phyloP scores from a whole-genome alignment of 2,113 vertebrate genomes.

The Panurus biarmicus region DNA sequence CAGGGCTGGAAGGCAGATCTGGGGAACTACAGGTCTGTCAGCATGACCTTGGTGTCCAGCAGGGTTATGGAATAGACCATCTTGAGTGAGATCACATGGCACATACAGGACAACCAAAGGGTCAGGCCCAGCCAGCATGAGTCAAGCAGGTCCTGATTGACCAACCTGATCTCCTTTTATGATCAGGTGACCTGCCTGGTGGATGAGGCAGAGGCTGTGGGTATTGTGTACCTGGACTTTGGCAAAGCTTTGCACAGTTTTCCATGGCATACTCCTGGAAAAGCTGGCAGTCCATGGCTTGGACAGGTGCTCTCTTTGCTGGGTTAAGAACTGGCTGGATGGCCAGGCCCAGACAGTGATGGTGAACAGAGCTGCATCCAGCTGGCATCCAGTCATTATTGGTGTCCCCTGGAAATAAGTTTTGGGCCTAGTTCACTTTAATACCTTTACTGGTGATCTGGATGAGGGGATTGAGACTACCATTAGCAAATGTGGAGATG shows the following conservation, averaged over 20 bases:
- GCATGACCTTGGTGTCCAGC: no score
- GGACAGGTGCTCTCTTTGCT: accelerated
- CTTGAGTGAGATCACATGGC: neutral
- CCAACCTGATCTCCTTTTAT: neutral
- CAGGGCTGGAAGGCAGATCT: neutral
- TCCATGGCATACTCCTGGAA: neutral
- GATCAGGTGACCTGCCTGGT: neutral
- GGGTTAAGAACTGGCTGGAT: neutral
- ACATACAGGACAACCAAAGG: neutral
- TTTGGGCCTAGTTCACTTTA: neutral
- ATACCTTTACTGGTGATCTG: neutral
- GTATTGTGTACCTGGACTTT: neutral
- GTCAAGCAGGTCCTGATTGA: neutral
- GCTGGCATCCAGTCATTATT: no score
- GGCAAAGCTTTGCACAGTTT: accelerated
- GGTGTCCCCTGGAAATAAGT: neutral
- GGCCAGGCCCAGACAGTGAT: neutral
- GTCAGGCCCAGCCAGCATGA: neutral
- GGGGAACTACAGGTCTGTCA: neutral
- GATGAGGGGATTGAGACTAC: neutral
- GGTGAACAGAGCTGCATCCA: neutral
- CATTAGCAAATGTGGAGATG: neutral
- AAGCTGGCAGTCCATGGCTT: neutral
- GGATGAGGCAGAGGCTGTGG: neutral
- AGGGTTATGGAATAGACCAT: neutral